phyloP scores from a whole-genome alignment of 2,797 vertebrate genomes.

The Ambastaia sidthimunki region DNA sequence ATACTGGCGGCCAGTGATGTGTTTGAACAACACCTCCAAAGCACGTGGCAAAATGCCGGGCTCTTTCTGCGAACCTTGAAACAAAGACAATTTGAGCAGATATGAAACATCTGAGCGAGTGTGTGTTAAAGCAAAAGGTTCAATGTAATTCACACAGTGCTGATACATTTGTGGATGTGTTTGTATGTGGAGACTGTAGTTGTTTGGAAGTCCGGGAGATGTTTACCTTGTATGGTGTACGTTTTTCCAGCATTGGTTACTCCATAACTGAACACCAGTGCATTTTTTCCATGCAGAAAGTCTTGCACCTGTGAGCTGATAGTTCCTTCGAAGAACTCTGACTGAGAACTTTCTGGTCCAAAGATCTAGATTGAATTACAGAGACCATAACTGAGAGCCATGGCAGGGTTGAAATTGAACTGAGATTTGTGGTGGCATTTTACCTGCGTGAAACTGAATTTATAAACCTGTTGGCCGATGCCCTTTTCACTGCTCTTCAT shows the following conservation, averaged over 20 bases:
- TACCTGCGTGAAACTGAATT: conserved; percentile 87
- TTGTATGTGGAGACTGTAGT: background rate
- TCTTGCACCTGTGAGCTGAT: conserved; percentile 78
- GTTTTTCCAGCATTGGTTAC: conserved; percentile 96
- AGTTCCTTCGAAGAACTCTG: conserved; percentile 82
- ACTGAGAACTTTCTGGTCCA: conserved; percentile 81
- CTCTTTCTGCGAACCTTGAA: conserved; percentile 82
- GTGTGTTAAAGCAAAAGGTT: background rate
- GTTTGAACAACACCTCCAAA: conserved; percentile 81
- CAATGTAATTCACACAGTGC: background rate
- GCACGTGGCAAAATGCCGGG: conserved; percentile 86
- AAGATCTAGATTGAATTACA: conserved; percentile 72
- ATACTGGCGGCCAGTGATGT: conserved; percentile 77
- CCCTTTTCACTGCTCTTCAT: conserved; percentile 87
- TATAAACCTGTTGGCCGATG: conserved; percentile 82
- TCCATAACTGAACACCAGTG: conserved; percentile 89
- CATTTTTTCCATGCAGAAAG: conserved; percentile 82
- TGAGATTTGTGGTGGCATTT: background rate
- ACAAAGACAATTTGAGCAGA: background rate
- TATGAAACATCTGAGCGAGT: too few relatives aligned
- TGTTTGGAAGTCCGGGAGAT: background rate
- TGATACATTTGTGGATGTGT: background rate
- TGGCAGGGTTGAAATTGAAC: background rate
- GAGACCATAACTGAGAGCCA: background rate
- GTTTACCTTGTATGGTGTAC: conserved; percentile 86